These are phyloP conservation scores for Drosophila nigrodunni DNA, from an alignment of 1,140 invertebrate species.

Conservation along the genomic window DNA sequence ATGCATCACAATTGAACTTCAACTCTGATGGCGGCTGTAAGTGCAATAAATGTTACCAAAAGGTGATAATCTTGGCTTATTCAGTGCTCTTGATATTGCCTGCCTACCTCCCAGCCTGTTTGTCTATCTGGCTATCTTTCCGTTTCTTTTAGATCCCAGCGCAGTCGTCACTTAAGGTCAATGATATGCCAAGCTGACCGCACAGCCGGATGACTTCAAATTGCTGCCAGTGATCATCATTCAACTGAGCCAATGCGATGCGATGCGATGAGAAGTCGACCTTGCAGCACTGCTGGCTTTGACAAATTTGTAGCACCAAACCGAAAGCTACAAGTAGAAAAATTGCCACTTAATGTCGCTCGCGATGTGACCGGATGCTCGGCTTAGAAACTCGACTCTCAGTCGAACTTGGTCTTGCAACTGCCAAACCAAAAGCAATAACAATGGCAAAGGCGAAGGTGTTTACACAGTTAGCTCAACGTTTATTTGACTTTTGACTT, in stretches of 20 bases:
- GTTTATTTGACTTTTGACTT: slow-evolving; percentile 46
- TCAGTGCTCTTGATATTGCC: slow-evolving; percentile 67
- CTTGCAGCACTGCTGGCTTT: slow-evolving; percentile 74
- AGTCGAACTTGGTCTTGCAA: slow-evolving; percentile 36
- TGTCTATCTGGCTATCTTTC: background rate
- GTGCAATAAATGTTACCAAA: slow-evolving; percentile 75
- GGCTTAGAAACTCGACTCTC: slow-evolving; percentile 13
- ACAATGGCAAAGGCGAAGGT: slow-evolving; percentile 39
- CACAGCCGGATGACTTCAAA: slow-evolving; percentile 30
- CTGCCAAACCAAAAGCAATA: background rate
- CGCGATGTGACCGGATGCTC: slow-evolving; percentile 69
- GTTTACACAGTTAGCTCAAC: slow-evolving; percentile 58
- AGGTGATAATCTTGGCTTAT: slow-evolving; percentile 81
- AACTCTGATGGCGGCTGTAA: slow-evolving; percentile 53
- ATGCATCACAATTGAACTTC: slow-evolving; percentile 74
- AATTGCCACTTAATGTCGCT: slow-evolving; percentile 69
- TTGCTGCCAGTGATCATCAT: slow-evolving; percentile 57
- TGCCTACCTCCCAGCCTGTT: background rate
- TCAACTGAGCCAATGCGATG: slow-evolving; percentile 17
- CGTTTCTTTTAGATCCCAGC: slow-evolving; percentile 1
- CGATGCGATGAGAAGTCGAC: slow-evolving; percentile 30
- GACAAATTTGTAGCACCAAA: slow-evolving; percentile 76
- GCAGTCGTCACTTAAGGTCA: slow-evolving; percentile 75
- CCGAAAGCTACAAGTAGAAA: slow-evolving; percentile 23
- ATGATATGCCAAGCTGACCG: slow-evolving; percentile 75